phyloP scores from a whole-genome alignment of 2,797 vertebrate genomes.

The Zalophus californianus region DNA sequence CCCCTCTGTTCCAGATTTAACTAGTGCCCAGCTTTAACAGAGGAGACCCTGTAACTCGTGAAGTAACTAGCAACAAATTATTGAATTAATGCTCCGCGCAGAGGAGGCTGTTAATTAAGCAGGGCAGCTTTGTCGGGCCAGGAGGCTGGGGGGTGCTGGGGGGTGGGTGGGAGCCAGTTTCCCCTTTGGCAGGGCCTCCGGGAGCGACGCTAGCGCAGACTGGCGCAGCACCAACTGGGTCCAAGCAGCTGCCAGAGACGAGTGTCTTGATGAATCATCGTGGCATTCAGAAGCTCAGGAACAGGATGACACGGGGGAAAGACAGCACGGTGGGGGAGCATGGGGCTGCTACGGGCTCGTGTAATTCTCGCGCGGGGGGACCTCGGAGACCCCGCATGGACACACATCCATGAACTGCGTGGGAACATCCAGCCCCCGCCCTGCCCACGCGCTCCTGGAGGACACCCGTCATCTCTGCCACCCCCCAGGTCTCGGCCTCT shows the following conservation, averaged over 20 bases:
- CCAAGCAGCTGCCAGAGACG: background rate
- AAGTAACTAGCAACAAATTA: background rate
- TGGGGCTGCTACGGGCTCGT: rapidly evolving
- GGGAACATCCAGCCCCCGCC: rapidly evolving
- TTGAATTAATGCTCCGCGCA: background rate
- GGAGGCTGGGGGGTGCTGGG: background rate
- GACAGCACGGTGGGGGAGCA: background rate
- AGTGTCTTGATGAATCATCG: rapidly evolving
- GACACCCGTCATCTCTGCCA: rapidly evolving
- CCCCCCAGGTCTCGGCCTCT: rapidly evolving
- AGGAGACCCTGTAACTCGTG: background rate
- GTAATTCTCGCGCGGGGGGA: rapidly evolving
- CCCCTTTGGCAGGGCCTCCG: background rate
- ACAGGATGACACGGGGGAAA: background rate
- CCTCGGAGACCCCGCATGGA: background rate
- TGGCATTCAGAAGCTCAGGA: background rate
- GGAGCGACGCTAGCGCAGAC: background rate
- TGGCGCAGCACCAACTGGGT: background rate
- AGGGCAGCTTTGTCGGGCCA: background rate
- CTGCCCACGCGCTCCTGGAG: background rate
- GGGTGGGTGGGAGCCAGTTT: rapidly evolving
- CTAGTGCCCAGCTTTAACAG: background rate
- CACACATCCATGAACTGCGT: background rate
- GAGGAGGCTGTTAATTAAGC: constrained; percentile 45
- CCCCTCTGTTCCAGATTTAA: background rate